Base-by-base conservation (phyloP, 1,140 invertebrate species). In the Theocolax elegans region DNA sequence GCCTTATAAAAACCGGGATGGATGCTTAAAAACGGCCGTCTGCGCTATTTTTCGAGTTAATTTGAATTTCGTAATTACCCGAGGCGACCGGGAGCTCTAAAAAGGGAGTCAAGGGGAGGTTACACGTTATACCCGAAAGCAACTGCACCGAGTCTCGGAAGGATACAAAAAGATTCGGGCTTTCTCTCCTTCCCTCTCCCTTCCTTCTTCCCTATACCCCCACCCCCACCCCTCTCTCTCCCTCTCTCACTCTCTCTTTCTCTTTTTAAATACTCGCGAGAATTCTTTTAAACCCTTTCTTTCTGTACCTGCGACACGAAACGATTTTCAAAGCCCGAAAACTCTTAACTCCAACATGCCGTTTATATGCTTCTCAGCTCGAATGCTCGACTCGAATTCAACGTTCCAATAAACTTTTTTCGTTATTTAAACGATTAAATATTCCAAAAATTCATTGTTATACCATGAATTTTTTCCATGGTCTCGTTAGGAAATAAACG, bases 31-130 rank as follows among this genome's bases (percentile, higher is more conserved):
- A 82, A 78, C 75, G 75, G 72, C 77, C 78, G 77, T 75, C 81
- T 82, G 75, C 80, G 78, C 79, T 80, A 81, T 82, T 85, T 84
- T 84, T 85, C 81, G 79, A 84, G 82, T 85, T 86, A 86, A 86
- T 86, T 86, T 85, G 83, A 86, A 86, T 85, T 85, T 85, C 79
- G 82, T 85, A 86, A 85, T 86, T 86, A 85, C 83, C 83, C 81
- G 76, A 66, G 75, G 76, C 75, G 75, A 75, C 76, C 31, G 31
- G 10, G 10, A 6, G 10, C 31, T 35, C 4, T 4, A 35, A 35
- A 35, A 35, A 35, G 31, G 10, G 10, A 35, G 31, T 35, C 4
- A 10, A 6, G 10, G 31, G 31, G 31, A 35, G 31, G 10, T 6
- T 6, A 10, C 4, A 35, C 4, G 4, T 6, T 78, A 81, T 79